Evolutionary conservation across 2,797 vertebrate genomes (phyloP).

Genomic region (Geotria australis): DNA sequence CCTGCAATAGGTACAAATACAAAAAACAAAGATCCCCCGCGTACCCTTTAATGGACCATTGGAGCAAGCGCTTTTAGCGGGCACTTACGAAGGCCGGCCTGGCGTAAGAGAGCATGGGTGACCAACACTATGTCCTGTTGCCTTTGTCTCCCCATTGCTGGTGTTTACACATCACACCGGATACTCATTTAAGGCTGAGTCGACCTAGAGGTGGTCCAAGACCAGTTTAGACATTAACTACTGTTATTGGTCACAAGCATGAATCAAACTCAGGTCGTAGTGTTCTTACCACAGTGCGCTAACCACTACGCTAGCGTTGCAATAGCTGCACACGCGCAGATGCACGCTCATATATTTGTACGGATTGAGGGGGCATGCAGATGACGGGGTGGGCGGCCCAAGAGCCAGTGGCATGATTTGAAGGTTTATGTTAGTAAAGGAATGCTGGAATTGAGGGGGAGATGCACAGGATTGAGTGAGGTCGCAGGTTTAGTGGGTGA

Average conservation of each 20-base stretch:
- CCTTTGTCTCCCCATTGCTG: background rate
- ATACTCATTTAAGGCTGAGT: background rate
- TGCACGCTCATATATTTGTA: too few relatives aligned
- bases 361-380: too few relatives aligned
- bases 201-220: too few relatives aligned
- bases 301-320: background rate
- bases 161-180: background rate
- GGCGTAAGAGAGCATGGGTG: background rate
- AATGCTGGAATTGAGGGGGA: too few relatives aligned
- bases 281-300: background rate
- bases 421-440: too few relatives aligned
- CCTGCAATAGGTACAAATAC: conserved; percentile 11
- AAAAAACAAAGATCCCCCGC: background rate
- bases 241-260: background rate
- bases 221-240: background rate
- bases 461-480: too few relatives aligned
- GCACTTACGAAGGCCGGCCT: background rate
- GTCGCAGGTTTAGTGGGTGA: background rate
- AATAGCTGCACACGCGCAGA: background rate
- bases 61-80: background rate
- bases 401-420: too few relatives aligned
- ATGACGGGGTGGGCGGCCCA: too few relatives aligned
- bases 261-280: background rate
- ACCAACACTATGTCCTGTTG: background rate
- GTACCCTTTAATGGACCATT: too few relatives aligned